These are phyloP conservation scores for Hyperoplus lanceolatus DNA, from an alignment of 2,797 vertebrate genomes.

Conservation along the genomic window DNA sequence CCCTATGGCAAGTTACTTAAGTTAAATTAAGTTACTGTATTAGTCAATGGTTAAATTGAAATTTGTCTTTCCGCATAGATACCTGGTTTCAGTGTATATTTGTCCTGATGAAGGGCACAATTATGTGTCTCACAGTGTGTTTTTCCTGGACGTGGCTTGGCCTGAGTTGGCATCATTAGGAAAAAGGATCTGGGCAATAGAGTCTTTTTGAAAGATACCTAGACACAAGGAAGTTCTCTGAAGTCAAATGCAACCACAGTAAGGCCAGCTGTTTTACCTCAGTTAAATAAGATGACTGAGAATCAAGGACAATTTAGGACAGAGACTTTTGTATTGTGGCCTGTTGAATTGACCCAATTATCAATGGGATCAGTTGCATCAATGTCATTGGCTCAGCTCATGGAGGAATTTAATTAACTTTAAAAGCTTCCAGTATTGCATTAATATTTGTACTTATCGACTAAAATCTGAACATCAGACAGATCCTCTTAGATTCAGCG, in stretches of 20 bases:
- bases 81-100: not conserved
- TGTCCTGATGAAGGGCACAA: not conserved
- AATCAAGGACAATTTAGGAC: not conserved
- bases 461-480: no score
- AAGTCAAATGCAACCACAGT: not conserved
- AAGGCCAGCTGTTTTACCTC: not conserved
- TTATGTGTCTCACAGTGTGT: not conserved
- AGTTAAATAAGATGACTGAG: not conserved
- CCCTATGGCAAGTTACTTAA: not conserved
- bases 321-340: not conserved
- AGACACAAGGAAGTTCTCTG: not conserved
- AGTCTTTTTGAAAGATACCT: not conserved
- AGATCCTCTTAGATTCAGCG: no score
- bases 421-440: not conserved
- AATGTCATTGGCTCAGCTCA: not conserved
- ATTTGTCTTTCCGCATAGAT: not conserved
- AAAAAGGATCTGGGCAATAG: not conserved
- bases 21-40: not conserved
- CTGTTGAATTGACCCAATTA: not conserved
- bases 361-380: not conserved
- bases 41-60: no score
- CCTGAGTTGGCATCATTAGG: constrained; percentile 1
- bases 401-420: not conserved
- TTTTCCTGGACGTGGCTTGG: not conserved
- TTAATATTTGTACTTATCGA: not conserved